Base-by-base conservation (phyloP, 1,140 invertebrate genomes). In the Drosophila willistoni region DNA sequence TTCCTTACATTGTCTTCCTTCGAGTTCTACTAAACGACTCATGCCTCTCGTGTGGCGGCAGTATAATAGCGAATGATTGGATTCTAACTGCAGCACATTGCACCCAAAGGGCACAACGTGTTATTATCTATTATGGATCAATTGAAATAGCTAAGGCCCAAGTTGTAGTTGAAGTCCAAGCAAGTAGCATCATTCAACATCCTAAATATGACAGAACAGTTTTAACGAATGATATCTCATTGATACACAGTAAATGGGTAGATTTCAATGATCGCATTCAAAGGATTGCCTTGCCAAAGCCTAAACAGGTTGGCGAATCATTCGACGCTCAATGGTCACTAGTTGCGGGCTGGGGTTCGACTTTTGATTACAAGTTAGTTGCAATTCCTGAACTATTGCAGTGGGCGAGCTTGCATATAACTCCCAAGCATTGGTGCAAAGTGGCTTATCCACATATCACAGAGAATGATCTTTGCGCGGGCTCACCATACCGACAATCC, bases 71-170 rank as follows among this genome's bases (percentile, higher is more conserved):
- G 41, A 10, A 33, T n/a, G 41, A 63, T 12, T 63, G 61, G 61
- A 12, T 47, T 7, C 19, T 63, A 2, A 63, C 61, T 42, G 61
- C 61, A 12, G 61, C 22, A 12, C 41, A 63, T 63, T 63, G 61
- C n/a, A 14, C n/a, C 10, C 0, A 1, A n/a, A 0, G 0, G 6
- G 0, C 0, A 0, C 2, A 1, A 6, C 1, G n/a, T 13, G n/a
- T 19, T 1, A 5, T 2, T 3, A 33, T 63, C 4, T 12, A 9
- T 5, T 63, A 63, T 47, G 41, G 61, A n/a, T 47, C 61, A 6
- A 33, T 3, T 12, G 1, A 25, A 2, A 3, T 1, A 6, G 13
- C 10, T 4, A 0, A 25, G 10, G 10, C 12, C 12, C 10, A 10
- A 29, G 3, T 29, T 4, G 1, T 6, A 6, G 3, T 7, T 10